A percentile compares a stretch with the other conserved stretches of the same genome.
These are phyloP conservation scores for Zoanthus solanderi DNA, from an alignment of 92 coral and sea anemone species.

Conservation along the genomic window DNA sequence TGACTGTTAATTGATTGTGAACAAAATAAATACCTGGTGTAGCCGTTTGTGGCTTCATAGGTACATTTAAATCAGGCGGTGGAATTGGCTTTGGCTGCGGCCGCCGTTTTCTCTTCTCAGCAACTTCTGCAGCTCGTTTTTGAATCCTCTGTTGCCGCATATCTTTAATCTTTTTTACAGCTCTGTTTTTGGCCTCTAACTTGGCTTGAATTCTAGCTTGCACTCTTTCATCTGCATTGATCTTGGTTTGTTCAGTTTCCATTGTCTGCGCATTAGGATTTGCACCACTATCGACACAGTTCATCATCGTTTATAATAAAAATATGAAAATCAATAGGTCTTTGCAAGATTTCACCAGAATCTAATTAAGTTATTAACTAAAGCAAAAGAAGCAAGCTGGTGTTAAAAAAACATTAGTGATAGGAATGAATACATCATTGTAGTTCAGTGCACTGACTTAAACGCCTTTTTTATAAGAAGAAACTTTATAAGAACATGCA, in stretches of 20 bases:
- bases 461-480: too few relatives aligned
- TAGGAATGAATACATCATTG: too few relatives aligned
- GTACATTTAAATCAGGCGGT: background rate
- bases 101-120: slow-evolving; percentile 51
- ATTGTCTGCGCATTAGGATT: slow-evolving; percentile 91
- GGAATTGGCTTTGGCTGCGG: slow-evolving; percentile 21
- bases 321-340: too few relatives aligned
- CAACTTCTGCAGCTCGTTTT: slow-evolving; percentile 67
- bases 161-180: slow-evolving; percentile 71
- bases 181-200: slow-evolving; percentile 82
- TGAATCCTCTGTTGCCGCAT: slow-evolving; percentile 69
- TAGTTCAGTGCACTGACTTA: too few relatives aligned
- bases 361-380: too few relatives aligned
- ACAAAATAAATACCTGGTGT: slow-evolving; percentile 24
- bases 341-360: too few relatives aligned
- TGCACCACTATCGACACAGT: slow-evolving; percentile 78
- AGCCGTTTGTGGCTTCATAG: slow-evolving; percentile 15
- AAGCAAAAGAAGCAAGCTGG: too few relatives aligned
- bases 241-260: slow-evolving; percentile 78
- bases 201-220: slow-evolving; percentile 68
- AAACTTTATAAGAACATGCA: too few relatives aligned
- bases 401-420: too few relatives aligned
- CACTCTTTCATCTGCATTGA: slow-evolving; percentile 72
- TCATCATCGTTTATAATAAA: background rate
- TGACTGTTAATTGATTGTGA: too few relatives aligned